A percentile compares a stretch with the other conserved stretches of the same genome.
These are phyloP conservation scores for Ridgeia piscesae DNA, from an alignment of 1,140 invertebrate species.

Conservation along the genomic window DNA sequence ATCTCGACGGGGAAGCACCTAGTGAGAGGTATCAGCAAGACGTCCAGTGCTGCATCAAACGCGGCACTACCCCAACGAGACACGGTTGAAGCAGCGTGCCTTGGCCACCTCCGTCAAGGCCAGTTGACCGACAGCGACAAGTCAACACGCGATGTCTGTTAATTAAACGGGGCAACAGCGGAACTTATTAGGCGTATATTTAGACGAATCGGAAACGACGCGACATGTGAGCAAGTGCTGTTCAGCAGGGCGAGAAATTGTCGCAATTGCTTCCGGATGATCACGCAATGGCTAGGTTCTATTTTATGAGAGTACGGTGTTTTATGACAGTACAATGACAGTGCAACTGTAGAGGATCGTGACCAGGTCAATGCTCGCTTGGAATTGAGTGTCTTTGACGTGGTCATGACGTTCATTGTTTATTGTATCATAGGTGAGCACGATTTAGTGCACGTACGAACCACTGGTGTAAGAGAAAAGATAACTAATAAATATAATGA, in stretches of 20 bases:
- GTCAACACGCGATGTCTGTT: not conserved
- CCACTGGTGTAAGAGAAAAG: too few relatives aligned
- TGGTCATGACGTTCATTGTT: not conserved
- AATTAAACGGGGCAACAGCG: not conserved
- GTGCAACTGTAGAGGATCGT: not conserved
- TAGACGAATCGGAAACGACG: not conserved
- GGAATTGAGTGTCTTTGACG: not conserved
- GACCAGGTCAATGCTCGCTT: not conserved
- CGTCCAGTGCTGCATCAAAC: too few relatives aligned
- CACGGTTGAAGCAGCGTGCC: not conserved
- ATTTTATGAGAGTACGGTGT: too few relatives aligned
- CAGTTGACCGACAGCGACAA: not conserved
- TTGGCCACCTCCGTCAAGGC: not conserved
- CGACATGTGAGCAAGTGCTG: not conserved
- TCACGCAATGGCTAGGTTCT: not conserved
- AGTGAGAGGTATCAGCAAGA: too few relatives aligned
- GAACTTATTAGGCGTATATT: not conserved
- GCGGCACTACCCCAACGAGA: too few relatives aligned
- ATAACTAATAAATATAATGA: too few relatives aligned
- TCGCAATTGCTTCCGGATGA: not conserved
- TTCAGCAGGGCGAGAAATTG: not conserved
- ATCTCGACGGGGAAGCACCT: too few relatives aligned
- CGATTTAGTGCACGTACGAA: not conserved
- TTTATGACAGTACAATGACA: too few relatives aligned
- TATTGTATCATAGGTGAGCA: not conserved